Conservation (phyloP, 2,797 vertebrate genomes). For the Cryptoprocta ferox region DNA sequence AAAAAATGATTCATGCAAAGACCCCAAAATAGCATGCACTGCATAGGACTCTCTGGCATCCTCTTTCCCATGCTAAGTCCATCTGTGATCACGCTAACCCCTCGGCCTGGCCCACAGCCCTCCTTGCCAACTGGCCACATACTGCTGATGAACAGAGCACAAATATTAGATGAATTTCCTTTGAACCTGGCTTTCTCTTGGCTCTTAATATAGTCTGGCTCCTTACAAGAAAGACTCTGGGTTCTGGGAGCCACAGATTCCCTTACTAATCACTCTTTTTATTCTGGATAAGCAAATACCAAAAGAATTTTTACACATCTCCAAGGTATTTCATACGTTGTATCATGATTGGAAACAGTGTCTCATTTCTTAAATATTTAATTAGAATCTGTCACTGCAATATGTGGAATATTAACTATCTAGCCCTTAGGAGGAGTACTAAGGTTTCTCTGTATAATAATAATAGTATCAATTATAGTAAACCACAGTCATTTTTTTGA, state of each 20-base stretch:
- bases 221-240: conserved; percentile 57
- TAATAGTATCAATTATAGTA: background rate
- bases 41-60: conserved; percentile 57
- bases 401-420: conserved; percentile 16
- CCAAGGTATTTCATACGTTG: conserved; percentile 52
- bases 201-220: conserved; percentile 46
- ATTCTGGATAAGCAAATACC: conserved; percentile 34
- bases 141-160: conserved; percentile 34
- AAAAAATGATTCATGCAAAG: conserved; percentile 64
- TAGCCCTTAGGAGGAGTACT: background rate
- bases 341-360: conserved; percentile 49
- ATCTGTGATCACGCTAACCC: conserved; percentile 72
- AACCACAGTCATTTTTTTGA: background rate
- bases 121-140: conserved; percentile 74
- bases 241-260: conserved; percentile 60
- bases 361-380: conserved; percentile 59
- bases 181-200: conserved; percentile 76
- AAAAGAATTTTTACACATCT: conserved; percentile 63
- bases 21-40: conserved; percentile 68
- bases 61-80: conserved; percentile 17
- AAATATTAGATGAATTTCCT: conserved; percentile 82
- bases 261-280: conserved; percentile 69
- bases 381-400: conserved; percentile 42
- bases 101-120: conserved; percentile 60
- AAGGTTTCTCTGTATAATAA: background rate